Conservation (phyloP, 2,888 invertebrate species). For the Synanthedon myopaeformis region DNA sequence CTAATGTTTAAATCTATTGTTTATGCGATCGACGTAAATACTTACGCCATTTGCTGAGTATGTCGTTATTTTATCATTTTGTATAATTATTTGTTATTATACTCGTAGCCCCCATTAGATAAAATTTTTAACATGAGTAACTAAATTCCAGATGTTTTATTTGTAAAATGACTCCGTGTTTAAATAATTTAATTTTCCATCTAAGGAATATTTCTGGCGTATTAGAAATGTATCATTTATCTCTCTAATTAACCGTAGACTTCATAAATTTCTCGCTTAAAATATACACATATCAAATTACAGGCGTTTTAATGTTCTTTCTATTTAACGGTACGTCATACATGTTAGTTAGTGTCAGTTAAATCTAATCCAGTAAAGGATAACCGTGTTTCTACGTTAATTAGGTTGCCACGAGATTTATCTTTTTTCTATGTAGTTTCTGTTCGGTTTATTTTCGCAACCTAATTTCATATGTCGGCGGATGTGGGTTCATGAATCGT, state of each 20-base stretch:
- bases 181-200: too few species aligned
- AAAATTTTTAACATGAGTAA: too few species aligned
- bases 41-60: too few species aligned
- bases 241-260: too few species aligned
- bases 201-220: too few species aligned
- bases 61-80: too few species aligned
- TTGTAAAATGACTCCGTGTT: too few species aligned
- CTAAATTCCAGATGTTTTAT: too few species aligned
- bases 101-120: too few species aligned
- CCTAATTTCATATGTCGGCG: slow-evolving; percentile 16
- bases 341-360: neutral
- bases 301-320: neutral
- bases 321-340: neutral
- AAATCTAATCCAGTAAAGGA: slow-evolving; percentile 20
- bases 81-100: too few species aligned
- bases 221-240: too few species aligned
- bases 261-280: neutral
- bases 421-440: slow-evolving; percentile 25
- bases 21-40: neutral
- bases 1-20: neutral
- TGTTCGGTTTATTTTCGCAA: slow-evolving; percentile 34
- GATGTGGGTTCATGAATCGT: slow-evolving; percentile 7
- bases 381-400: slow-evolving; percentile 48
- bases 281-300: slow-evolving; percentile 5
- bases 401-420: slow-evolving; percentile 25